A percentile compares a stretch with the other conserved stretches of the same genome.
These are phyloP conservation scores for Clarias magur DNA, from an alignment of 2,113 vertebrate species.

Conservation along the genomic window DNA sequence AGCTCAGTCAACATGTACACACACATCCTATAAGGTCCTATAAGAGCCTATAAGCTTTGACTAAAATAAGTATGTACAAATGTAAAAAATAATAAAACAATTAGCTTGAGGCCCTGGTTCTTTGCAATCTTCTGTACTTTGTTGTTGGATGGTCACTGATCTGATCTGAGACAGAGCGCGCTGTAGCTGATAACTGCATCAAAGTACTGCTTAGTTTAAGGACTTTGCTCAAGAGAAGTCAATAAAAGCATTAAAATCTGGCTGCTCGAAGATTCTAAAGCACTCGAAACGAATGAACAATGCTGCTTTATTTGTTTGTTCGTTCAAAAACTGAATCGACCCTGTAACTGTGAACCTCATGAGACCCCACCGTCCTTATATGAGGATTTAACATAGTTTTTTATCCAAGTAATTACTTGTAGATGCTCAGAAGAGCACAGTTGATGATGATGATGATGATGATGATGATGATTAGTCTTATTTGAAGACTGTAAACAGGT, in stretches of 20 bases:
- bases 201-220: neutral
- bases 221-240: neutral
- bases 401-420: too few relatives aligned
- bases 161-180: neutral
- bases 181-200: too few relatives aligned
- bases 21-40: too few relatives aligned
- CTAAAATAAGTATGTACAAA: neutral
- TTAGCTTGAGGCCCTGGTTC: neutral
- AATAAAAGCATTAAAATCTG: neutral
- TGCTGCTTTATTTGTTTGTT: neutral
- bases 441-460: too few relatives aligned
- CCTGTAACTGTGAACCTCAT: neutral
- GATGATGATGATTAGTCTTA: too few relatives aligned
- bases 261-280: neutral
- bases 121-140: neutral
- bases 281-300: neutral
- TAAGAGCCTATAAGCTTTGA: neutral
- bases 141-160: neutral
- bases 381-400: too few relatives aligned
- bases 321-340: constrained; percentile 5
- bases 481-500: too few relatives aligned
- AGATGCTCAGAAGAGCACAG: too few relatives aligned
- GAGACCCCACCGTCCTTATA: too few relatives aligned
- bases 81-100: neutral
- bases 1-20: neutral